These are phyloP conservation scores for Bagarius yarrelli DNA, from an alignment of 2,113 vertebrate genomes.

Conservation along the genomic window DNA sequence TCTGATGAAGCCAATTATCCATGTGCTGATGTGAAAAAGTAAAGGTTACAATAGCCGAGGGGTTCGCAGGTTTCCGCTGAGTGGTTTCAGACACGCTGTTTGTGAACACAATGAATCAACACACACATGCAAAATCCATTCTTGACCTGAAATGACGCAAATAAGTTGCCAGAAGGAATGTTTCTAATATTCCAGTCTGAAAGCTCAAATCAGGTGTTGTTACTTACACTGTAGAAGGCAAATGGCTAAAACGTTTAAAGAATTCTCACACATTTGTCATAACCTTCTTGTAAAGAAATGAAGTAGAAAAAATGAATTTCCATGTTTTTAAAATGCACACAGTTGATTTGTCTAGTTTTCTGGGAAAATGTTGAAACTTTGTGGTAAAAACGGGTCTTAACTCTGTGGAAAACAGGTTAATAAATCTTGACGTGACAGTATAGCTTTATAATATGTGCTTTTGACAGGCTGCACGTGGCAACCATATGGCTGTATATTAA, in stretches of 20 bases:
- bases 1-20: background rate
- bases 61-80: background rate
- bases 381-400: conserved; percentile 13
- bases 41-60: background rate
- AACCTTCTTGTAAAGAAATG: background rate
- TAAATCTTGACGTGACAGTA: conserved; percentile 32
- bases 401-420: conserved; percentile 30
- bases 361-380: background rate
- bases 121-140: background rate
- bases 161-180: background rate
- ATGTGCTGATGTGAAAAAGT: conserved; percentile 22
- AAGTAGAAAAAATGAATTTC: background rate
- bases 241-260: background rate
- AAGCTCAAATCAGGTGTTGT: conserved; percentile 19
- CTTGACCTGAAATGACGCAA: conserved; percentile 26
- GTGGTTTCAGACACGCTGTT: conserved; percentile 3
- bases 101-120: conserved; percentile 9
- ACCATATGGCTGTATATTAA: conserved; percentile 26
- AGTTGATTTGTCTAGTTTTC: conserved; percentile 15
- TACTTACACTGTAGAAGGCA: too few relatives aligned
- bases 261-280: background rate
- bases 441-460: conserved; percentile 23
- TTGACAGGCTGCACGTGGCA: conserved; percentile 24
- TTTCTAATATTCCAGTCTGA: background rate
- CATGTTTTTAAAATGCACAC: background rate